A percentile compares a stretch with the other conserved stretches of the same genome.
These are phyloP conservation scores for Apteryx owenii DNA, from an alignment of 2,113 vertebrate genomes.

Conservation along the genomic window DNA sequence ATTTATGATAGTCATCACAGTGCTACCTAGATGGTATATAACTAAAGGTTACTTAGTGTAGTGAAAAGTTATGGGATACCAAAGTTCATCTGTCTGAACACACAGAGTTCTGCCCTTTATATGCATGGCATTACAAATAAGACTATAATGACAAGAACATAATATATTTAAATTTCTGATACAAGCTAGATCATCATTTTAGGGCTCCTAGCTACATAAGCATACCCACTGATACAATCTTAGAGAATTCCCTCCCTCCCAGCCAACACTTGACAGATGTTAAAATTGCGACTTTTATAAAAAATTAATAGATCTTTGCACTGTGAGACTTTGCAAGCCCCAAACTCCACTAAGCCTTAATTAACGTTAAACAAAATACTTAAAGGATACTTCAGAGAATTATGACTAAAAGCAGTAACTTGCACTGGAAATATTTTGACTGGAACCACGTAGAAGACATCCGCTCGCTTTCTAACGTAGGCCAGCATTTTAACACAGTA, in stretches of 20 bases:
- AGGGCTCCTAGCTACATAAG: neutral
- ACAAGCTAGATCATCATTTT: neutral
- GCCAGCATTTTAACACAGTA: neutral
- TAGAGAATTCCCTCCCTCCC: neutral
- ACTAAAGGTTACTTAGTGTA: neutral
- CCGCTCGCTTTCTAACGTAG: neutral
- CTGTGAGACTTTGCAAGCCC: neutral
- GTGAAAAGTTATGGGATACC: neutral
- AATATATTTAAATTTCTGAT: neutral
- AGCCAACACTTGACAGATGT: neutral
- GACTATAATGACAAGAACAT: neutral
- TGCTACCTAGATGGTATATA: accelerated
- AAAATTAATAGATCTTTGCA: neutral
- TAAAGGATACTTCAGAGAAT: neutral
- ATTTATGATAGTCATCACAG: neutral
- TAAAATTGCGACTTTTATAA: neutral
- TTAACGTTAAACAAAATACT: neutral
- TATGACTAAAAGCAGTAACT: neutral
- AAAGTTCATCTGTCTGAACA: neutral
- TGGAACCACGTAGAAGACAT: accelerated
- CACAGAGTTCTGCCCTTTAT: neutral
- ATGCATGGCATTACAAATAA: neutral
- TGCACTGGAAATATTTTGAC: neutral
- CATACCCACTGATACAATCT: accelerated
- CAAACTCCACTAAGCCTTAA: neutral